phyloP scores from a whole-genome alignment of 2,113 vertebrate genomes.

The Alectura lathami region DNA sequence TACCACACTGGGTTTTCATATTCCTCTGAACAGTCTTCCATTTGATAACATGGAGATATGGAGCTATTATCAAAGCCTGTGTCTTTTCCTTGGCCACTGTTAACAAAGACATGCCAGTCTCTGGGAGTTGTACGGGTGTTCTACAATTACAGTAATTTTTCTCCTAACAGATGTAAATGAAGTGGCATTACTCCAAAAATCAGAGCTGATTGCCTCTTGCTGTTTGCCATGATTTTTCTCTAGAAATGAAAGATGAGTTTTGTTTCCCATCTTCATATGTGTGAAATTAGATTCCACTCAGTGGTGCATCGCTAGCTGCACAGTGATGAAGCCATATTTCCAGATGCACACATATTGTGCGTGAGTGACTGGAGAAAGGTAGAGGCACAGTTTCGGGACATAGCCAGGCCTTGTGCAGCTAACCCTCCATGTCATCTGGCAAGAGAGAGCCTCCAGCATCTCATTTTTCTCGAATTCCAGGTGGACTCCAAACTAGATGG shows the following conservation, averaged over 20 bases:
- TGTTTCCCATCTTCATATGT: not conserved
- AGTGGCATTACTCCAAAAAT: not conserved
- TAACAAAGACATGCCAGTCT: not conserved
- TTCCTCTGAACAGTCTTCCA: not conserved
- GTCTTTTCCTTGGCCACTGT: not conserved
- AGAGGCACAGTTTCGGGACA: not conserved
- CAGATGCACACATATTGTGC: not conserved
- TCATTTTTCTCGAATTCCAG: not conserved
- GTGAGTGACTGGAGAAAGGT: not conserved
- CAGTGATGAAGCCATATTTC: not conserved
- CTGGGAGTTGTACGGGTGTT: not conserved
- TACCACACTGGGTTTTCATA: not conserved
- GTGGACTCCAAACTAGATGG: fast-evolving
- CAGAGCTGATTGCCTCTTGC: not conserved
- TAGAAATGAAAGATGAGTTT: not conserved
- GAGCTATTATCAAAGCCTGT: not conserved
- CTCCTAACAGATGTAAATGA: not conserved
- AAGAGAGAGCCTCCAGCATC: not conserved
- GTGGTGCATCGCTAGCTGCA: not conserved
- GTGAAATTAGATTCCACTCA: not conserved
- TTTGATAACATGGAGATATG: not conserved
- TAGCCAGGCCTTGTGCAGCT: not conserved
- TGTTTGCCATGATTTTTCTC: not conserved
- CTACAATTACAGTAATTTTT: not conserved
- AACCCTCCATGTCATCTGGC: not conserved